A percentile compares a stretch with the other conserved stretches of the same genome.
These are phyloP conservation scores for Coturnix japonica DNA, from an alignment of 2,113 vertebrate genomes.

Conservation along the genomic window DNA sequence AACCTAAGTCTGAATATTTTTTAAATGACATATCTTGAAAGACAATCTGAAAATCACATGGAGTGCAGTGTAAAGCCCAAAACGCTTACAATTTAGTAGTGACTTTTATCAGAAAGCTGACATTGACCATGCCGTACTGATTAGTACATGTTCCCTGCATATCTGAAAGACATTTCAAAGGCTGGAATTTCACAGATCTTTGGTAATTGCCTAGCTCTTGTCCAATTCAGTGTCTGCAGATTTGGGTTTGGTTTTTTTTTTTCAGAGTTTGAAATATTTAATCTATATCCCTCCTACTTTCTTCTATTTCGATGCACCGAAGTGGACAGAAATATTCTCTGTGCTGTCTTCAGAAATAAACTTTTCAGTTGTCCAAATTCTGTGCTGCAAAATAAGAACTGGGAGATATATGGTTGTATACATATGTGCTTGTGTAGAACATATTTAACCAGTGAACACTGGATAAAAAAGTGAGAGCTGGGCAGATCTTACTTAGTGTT, in stretches of 20 bases:
- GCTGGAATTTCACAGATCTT: conserved; percentile 15
- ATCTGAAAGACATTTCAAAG: conserved; percentile 7
- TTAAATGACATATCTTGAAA: not conserved
- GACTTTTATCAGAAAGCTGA: conserved; percentile 9
- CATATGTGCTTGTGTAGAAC: not conserved
- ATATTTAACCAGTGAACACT: not conserved
- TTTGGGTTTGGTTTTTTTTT: not conserved
- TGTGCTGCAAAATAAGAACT: not conserved
- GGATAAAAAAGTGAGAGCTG: not conserved
- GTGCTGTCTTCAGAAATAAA: not conserved
- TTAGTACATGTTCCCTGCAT: not conserved
- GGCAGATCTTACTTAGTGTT: not conserved
- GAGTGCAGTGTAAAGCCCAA: not conserved
- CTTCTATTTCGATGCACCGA: not conserved
- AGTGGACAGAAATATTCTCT: not conserved
- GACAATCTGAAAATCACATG: not conserved
- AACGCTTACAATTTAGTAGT: not conserved
- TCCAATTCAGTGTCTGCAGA: not conserved
- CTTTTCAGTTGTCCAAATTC: not conserved
- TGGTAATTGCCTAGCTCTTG: not conserved
- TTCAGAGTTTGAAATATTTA: not conserved
- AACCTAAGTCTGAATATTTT: not conserved
- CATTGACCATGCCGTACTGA: not conserved
- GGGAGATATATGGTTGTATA: not conserved
- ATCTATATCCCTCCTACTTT: not conserved